Evolutionary conservation across 2,888 invertebrate genomes (phyloP), one percentile per base, ranked within the genome.

Genomic region (Nasonia oneida): DNA sequence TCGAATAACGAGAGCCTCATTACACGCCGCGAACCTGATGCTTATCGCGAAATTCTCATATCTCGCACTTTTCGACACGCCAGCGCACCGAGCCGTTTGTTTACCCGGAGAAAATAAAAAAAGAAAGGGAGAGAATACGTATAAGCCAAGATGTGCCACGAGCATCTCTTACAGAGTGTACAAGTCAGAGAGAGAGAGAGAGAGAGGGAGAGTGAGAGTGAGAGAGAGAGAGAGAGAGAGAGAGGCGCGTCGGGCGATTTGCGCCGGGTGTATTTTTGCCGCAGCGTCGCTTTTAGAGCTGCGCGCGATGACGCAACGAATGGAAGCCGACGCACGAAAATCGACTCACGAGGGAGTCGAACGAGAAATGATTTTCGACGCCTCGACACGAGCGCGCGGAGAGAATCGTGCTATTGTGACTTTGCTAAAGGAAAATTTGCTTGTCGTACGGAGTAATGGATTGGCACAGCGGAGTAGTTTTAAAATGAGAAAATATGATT

Each of bases 241-340:
- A 8, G n/a, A 61, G 79, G 77, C 78, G 84, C 75, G 37, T 79
- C 79, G 75, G 84, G 67, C 78, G 70, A 83, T 71, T 84, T 75
- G 86, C 85, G 85, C 78, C 81, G 88, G 88, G 88, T 81, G 84
- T 91, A 91, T 91, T 90, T 91, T 91, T 89, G 90, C 89, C 78
- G 88, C 88, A 88, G 82, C 88, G 89, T 90, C 89, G 89, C 88
- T 89, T 91, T 91, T 91, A 90, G 90, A 90, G 88, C 83, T 67
- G 61, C 73, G 82, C 64, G 83, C 75, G 88, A 88, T 90, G 91
- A 91, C 89, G 91, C 90, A 90, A 91, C 88, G 81, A 39, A 77
- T 76, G 29, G 78, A 87, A 81, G 81, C 79, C 85, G 81, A 84
- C 85, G 23, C 29, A 53, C 76, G 76, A 83, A 71, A 81, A 70